Evolutionary conservation across 2,888 invertebrate genomes (phyloP).

Genomic region (Cataglyphis livida): DNA sequence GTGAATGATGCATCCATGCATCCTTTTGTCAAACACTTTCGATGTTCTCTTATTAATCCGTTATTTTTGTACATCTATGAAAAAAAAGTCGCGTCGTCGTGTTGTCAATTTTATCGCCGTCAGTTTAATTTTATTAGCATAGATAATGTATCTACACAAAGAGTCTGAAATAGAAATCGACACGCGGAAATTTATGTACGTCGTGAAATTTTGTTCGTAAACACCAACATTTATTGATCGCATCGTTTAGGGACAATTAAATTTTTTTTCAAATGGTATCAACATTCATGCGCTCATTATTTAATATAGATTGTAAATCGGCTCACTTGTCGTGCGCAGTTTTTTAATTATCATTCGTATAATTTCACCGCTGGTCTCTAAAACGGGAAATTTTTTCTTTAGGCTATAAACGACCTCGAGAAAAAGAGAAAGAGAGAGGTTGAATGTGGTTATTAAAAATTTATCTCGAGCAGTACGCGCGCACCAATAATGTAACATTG

Average conservation of each 20-base stretch:
- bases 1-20: constrained; percentile 19
- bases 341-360: constrained; percentile 68
- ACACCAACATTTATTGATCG: neutral
- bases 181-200: neutral
- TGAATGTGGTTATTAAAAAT: constrained; percentile 79
- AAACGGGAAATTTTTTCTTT: constrained; percentile 52
- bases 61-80: constrained; percentile 58
- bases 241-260: neutral
- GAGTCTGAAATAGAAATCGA: neutral
- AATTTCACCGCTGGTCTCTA: constrained; percentile 32
- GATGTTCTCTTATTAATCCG: neutral
- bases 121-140: constrained; percentile 50
- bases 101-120: constrained; percentile 64
- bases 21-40: neutral
- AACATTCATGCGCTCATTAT: constrained; percentile 32
- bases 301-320: constrained; percentile 17
- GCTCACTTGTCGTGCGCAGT: constrained; percentile 34
- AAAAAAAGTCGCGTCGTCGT: constrained; percentile 63
- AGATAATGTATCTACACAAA: constrained; percentile 48
- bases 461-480: constrained; percentile 69
- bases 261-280: constrained; percentile 4
- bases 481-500: constrained; percentile 71
- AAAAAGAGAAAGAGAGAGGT: constrained; percentile 11
- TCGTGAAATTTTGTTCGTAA: neutral
- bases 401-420: constrained; percentile 33